Evolutionary conservation across 2,797 vertebrate species (phyloP), one percentile per base, ranked within the genome.

Genomic region (Eutrigla gurnardus): DNA sequence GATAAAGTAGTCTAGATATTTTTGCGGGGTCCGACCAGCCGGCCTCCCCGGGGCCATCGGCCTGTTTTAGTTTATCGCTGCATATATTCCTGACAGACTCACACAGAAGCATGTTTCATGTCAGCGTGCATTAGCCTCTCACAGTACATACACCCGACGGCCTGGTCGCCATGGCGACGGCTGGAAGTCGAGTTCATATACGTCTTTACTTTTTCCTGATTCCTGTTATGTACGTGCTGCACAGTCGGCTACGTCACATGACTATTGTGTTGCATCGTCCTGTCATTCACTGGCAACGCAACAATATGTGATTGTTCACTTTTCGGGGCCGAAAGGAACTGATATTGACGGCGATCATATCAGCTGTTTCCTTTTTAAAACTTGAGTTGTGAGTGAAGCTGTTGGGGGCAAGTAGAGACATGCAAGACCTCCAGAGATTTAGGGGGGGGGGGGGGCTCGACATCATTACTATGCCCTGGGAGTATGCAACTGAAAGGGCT

Each of bases 401-500:
- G 39, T 43, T 82, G 77, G 79, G 13, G 59, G 40, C 77, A 60
- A 65, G 73, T 61, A 14, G 3, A 42, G 58, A 81, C 79, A 78
- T 37, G 73, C 39, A 59, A 25, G 8, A 37, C 73, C 78, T 76
- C 70, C 35, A 9, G 65, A 64, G 63, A 70, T 15, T 25, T 25
- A 25, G 25, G 25, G 36, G 39, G 37, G 25, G 11, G 37, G 42
- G 37, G 10, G 25, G 54, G 1, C 36, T 63, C 57, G 35, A 13
- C 63, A 68, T 60, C 65, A 54, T 54, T 42, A 10, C 33, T 65
- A 54, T 73, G 57, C 73, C 37, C 45, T 35, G 60, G 49, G 73
- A 81, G 53, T 49, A 45, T 32, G 43, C 68, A 69, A 78, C 77
- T 82, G 82, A 76, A 85, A 66, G 36, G 1, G 57, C 57, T 67